Base-by-base conservation (phyloP, 2,888 invertebrate genomes). In the Agonopterix alstromeriana region DNA sequence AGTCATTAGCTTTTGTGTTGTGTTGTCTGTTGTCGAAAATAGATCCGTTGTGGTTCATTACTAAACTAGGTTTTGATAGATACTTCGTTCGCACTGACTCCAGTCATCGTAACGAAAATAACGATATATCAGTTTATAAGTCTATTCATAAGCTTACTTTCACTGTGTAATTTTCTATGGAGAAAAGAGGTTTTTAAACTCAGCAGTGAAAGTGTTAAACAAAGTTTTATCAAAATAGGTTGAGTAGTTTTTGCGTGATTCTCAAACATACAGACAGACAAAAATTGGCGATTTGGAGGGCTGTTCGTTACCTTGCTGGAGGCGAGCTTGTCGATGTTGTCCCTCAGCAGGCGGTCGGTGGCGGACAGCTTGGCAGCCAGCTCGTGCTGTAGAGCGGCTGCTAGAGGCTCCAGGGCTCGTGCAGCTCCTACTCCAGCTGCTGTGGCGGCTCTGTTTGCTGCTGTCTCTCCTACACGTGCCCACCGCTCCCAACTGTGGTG, bases 261-360 rank as follows among this genome's bases (percentile, higher is more conserved):
- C 17, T 17, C 17, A 17, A 3, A 17, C 2, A 17, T 2, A 17
- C 3, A 14, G 2, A 17, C 2, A 17, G 3, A n/a, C n/a, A 17
- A 17, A 17, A 17, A n/a, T 38, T 8, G 38, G 36, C 1, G 38
- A 38, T 38, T 38, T 38, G 17, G 17, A 17, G 3, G 3, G 17
- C 27, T 27, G 27, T 27, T 42, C 11, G 8, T 38, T 49, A 95
- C 95, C 91, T 95, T 94, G 75, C 94, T 95, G 63, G 91, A 92
- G 65, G 95, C 92, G 43, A 96, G 89, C 66, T 96, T 95, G 17
- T 91, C 90, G 54, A 97, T 92, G 75, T 94, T 96, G 48, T 97
- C 95, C 53, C 93, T 91, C 42, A 97, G 83, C 61, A 94, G 88
- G 45, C 90, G 82, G 82, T 97, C 96, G 48, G 94, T 93, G 57